phyloP scores from a whole-genome alignment of 92 coral and sea anemone genomes.

The Anthopleura xanthogrammica region DNA sequence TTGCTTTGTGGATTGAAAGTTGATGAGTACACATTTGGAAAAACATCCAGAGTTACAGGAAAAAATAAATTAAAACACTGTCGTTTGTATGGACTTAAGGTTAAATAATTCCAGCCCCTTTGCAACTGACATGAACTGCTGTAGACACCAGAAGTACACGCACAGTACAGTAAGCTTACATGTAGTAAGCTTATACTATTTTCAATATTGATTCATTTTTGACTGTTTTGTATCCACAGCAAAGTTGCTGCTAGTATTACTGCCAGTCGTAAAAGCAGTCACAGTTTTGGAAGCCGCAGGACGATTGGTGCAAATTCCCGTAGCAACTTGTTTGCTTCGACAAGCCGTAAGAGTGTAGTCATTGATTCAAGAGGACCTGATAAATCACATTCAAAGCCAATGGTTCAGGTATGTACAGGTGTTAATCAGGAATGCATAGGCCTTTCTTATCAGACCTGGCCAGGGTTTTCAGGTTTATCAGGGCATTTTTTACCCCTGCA shows the following conservation, averaged over 20 bases:
- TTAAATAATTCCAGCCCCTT: neutral
- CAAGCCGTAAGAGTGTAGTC: constrained; percentile 85
- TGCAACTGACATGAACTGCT: neutral
- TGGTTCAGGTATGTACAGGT: constrained; percentile 68
- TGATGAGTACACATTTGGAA: neutral
- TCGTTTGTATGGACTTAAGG: no score
- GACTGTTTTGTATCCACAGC: constrained; percentile 17
- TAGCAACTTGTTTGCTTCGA: constrained; percentile 78
- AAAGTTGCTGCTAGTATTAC: constrained; percentile 62
- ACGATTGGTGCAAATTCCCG: constrained; percentile 84
- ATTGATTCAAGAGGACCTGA: constrained; percentile 79
- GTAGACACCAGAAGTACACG: no score
- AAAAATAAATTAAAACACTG: no score
- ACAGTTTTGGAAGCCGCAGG: constrained; percentile 88
- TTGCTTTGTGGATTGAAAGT: neutral
- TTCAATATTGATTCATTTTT: no score
- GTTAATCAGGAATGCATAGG: no score
- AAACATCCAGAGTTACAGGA: neutral
- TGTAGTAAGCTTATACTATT: no score
- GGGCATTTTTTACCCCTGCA: no score
- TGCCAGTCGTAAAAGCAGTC: constrained; percentile 95
- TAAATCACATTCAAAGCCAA: constrained; percentile 73
- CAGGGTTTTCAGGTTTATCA: no score
- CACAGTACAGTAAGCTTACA: no score
- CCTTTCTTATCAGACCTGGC: no score